phyloP scores from a whole-genome alignment of 2,888 invertebrate species.

The Amiota minor region DNA sequence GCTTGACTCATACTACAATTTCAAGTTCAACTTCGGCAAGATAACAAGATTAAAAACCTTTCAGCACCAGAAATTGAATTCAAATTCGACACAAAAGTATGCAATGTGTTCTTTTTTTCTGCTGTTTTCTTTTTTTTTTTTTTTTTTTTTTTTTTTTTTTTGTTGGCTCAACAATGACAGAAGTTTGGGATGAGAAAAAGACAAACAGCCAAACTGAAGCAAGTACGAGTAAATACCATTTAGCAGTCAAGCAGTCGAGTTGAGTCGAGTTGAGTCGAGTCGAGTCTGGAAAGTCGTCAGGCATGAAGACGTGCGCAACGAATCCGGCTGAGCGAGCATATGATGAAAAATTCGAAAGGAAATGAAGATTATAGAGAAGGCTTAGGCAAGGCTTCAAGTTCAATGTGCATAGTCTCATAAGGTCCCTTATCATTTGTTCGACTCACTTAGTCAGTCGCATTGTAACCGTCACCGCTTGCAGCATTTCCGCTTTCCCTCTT shows the following conservation, averaged over 20 bases:
- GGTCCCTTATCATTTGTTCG: conserved; percentile 19
- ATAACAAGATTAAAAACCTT: conserved; percentile 68
- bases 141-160: conserved; percentile 1
- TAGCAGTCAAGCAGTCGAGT: conserved; percentile 61
- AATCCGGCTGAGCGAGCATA: not conserved
- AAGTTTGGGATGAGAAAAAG: conserved; percentile 47
- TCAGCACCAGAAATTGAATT: conserved; percentile 65
- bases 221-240: conserved; percentile 64
- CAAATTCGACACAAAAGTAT: conserved; percentile 64
- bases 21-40: conserved; percentile 31
- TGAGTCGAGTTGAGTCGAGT: conserved; percentile 50
- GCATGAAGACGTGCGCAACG: conserved; percentile 31
- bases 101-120: conserved; percentile 44
- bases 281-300: conserved; percentile 43
- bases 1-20: conserved; percentile 12
- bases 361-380: too few relatives aligned
- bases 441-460: conserved; percentile 42
- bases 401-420: not conserved
- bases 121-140: too few relatives aligned
- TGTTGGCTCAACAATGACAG: not conserved
- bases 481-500: conserved; percentile 16
- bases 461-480: conserved; percentile 29
- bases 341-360: not conserved
- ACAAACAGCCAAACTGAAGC: conserved; percentile 66
- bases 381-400: conserved; percentile 8